phyloP scores from a whole-genome alignment of 2,888 invertebrate genomes.

The Drosophila antonietae region DNA sequence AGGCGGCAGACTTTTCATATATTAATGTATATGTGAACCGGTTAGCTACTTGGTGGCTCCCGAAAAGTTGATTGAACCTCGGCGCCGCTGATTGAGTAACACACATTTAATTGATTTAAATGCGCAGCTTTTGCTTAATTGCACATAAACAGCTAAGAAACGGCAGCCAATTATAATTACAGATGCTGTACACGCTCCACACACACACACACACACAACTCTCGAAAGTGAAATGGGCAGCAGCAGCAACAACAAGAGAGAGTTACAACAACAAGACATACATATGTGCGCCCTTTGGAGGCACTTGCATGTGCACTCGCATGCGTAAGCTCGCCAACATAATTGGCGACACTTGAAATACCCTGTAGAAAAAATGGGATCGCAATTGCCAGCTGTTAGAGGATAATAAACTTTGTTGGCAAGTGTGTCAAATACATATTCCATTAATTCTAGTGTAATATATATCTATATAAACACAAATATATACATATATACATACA shows the following conservation, averaged over 20 bases:
- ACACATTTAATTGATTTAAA: constrained; percentile 76
- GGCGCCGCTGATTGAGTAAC: constrained; percentile 66
- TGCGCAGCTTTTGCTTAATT: constrained; percentile 63
- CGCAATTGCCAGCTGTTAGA: background rate
- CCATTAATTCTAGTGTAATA: too few species aligned
- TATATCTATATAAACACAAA: background rate
- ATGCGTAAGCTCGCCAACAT: background rate
- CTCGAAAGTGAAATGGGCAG: constrained; percentile 52
- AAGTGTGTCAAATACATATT: background rate
- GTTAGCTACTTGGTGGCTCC: constrained; percentile 49
- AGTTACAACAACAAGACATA: constrained; percentile 12
- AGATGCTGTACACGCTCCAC: constrained; percentile 40
- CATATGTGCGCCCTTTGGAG: constrained; percentile 40
- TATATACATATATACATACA: background rate
- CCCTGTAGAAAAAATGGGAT: background rate
- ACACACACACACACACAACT: constrained; percentile 7
- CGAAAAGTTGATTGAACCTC: constrained; percentile 70
- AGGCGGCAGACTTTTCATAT: constrained; percentile 19
- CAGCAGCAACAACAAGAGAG: background rate
- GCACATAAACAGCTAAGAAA: constrained; percentile 56
- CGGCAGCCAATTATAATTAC: constrained; percentile 50
- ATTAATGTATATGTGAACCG: constrained; percentile 45
- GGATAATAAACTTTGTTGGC: background rate
- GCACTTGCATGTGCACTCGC: constrained; percentile 16
- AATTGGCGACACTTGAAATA: background rate